A percentile compares a stretch with the other conserved stretches of the same genome.
phyloP scores from a whole-genome alignment of 2,888 invertebrate genomes.

The Diaprepes abbreviatus region DNA sequence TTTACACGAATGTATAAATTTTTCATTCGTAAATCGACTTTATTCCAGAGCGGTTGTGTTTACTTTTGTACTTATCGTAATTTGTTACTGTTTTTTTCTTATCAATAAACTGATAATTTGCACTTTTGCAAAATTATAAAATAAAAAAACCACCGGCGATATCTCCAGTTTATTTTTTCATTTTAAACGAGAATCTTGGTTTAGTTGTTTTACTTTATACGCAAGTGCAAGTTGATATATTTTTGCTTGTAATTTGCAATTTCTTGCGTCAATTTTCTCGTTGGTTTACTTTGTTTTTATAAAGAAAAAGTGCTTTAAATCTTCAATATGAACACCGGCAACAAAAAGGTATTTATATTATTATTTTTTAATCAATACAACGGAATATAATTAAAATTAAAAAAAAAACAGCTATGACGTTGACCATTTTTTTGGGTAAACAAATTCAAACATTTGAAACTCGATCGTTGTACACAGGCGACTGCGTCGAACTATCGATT shows the following conservation, averaged over 20 bases:
- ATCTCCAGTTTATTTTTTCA: conserved; percentile 15
- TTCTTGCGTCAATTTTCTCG: background rate
- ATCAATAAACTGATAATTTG: conserved; percentile 21
- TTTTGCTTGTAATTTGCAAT: background rate
- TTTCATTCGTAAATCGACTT: conserved; percentile 33
- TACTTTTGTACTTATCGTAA: conserved; percentile 12
- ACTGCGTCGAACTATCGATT: conserved; percentile 54
- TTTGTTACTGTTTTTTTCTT: conserved; percentile 14
- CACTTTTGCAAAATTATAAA: conserved; percentile 32
- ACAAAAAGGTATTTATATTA: conserved; percentile 46
- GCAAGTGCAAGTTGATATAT: no score
- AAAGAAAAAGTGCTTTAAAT: background rate
- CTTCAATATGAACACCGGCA: conserved; percentile 49
- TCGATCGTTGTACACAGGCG: conserved; percentile 26
- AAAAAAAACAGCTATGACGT: background rate
- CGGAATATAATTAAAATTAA: background rate
- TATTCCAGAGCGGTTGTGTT: conserved; percentile 20
- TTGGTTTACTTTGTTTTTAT: background rate
- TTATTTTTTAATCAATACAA: no score
- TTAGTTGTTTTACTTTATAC: no score
- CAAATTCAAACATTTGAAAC: background rate
- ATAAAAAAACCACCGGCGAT: conserved; percentile 8
- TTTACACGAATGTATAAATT: background rate
- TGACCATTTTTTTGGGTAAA: background rate
- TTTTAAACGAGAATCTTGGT: background rate